Percentiles rank a stretch among this genome's conserved stretches.
Evolutionary conservation across 1,140 invertebrate genomes (phyloP).

Genomic region (Sminthurinus signatus): DNA sequence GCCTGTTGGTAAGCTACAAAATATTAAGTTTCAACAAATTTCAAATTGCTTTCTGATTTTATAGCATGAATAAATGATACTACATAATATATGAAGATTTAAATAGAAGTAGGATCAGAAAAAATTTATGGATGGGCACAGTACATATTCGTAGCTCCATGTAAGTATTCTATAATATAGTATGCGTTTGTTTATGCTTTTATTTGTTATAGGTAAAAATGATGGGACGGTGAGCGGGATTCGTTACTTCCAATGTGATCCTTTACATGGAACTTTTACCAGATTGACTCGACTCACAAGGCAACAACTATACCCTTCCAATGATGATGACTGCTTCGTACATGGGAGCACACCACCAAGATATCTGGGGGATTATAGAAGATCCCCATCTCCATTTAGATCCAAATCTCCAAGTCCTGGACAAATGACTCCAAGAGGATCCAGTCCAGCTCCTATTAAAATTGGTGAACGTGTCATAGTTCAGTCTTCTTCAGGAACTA

Average conservation of each 20-base stretch:
- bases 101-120: no score
- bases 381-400: slow-evolving; percentile 35
- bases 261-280: slow-evolving; percentile 89
- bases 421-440: slow-evolving; percentile 10
- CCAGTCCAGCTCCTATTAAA: slow-evolving; percentile 20
- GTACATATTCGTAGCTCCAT: no score
- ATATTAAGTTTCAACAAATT: no score
- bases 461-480: slow-evolving; percentile 85
- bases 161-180: background rate
- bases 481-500: slow-evolving; percentile 74
- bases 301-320: slow-evolving; percentile 50
- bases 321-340: background rate
- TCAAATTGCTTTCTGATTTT: no score
- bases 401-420: slow-evolving; percentile 28
- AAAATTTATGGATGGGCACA: no score
- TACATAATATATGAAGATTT: no score
- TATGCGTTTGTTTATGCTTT: no score
- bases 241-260: slow-evolving; percentile 75
- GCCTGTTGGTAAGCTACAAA: slow-evolving; percentile 63
- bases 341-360: background rate
- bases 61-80: no score
- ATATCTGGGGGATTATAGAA: background rate
- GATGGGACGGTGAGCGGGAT: slow-evolving; percentile 49
- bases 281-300: slow-evolving; percentile 78
- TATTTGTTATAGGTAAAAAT: slow-evolving; percentile 46